These are phyloP conservation scores for Thymelicus sylvestris DNA, from an alignment of 2,888 invertebrate genomes.

Conservation along the genomic window DNA sequence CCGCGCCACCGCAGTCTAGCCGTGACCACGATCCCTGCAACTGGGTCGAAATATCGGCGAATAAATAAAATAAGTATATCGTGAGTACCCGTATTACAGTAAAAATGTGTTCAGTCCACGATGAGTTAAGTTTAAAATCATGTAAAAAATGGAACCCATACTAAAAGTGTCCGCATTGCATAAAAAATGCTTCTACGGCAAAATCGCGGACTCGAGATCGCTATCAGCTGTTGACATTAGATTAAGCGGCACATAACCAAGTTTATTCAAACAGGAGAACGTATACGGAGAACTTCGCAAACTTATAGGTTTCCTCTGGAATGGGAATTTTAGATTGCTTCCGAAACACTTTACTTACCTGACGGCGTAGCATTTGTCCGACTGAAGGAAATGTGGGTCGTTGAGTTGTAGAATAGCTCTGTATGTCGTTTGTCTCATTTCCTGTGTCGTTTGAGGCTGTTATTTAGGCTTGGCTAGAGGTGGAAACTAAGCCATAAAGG, in stretches of 20 bases:
- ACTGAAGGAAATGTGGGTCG: conserved; percentile 33
- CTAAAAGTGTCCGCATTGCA: conserved; percentile 1
- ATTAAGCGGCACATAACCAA: conserved; percentile 29
- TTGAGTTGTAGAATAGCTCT: conserved; percentile 27
- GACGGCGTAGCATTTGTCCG: conserved; percentile 30
- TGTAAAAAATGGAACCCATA: conserved; percentile 1
- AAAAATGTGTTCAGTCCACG: no score
- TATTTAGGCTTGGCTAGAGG: conserved; percentile 11
- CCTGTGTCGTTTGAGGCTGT: conserved; percentile 23
- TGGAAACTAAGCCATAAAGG: conserved; percentile 8
- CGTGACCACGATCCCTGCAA: no score
- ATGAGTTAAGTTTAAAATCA: no score
- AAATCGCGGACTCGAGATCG: background rate
- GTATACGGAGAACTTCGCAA: conserved; percentile 20
- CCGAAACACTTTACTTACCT: conserved; percentile 27
- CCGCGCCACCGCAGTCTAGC: no score
- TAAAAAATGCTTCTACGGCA: conserved; percentile 4
- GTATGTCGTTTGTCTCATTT: conserved; percentile 29
- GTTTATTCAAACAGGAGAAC: conserved; percentile 29
- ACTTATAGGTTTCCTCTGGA: conserved; percentile 27
- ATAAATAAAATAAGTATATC: no score
- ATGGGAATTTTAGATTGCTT: conserved; percentile 34
- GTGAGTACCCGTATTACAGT: no score
- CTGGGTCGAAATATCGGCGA: no score
- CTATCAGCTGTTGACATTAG: conserved; percentile 13